These are phyloP conservation scores for Eurystomus glaucurus DNA, from an alignment of 2,797 vertebrate genomes.

Conservation along the genomic window DNA sequence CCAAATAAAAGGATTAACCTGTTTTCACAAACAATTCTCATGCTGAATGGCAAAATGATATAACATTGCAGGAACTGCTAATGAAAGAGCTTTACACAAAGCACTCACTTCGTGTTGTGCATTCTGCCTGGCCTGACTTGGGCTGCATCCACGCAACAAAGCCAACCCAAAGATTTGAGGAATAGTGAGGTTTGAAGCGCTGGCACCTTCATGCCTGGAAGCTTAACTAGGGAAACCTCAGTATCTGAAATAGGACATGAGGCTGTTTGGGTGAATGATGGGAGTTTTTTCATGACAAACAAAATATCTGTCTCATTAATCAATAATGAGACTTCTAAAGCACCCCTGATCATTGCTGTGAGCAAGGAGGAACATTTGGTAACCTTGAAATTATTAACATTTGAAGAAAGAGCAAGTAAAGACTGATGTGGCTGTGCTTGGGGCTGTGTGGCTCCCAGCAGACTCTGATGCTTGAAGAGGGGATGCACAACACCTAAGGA, in stretches of 20 bases:
- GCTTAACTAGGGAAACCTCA: background rate
- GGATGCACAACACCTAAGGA: background rate
- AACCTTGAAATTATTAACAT: background rate
- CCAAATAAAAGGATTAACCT: background rate
- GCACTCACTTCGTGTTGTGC: background rate
- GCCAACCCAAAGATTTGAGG: background rate
- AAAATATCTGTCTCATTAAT: background rate
- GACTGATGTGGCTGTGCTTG: background rate
- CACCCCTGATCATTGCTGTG: background rate
- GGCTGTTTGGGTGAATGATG: rapidly evolving
- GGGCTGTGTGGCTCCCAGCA: background rate
- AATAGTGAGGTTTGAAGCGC: background rate
- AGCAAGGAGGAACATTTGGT: background rate
- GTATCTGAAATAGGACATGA: background rate
- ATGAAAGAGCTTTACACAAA: background rate
- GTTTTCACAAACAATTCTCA: background rate
- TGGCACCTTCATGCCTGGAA: background rate
- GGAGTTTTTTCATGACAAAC: background rate
- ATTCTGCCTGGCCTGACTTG: background rate
- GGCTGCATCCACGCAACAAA: background rate
- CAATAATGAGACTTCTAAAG: background rate
- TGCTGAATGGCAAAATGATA: background rate
- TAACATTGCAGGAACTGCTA: background rate
- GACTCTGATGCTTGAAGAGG: background rate
- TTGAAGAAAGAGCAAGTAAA: background rate